A percentile compares a stretch with the other conserved stretches of the same genome.
Conservation (phyloP, 1,140 invertebrate species). For the Pseudomyrmex concolor region DNA sequence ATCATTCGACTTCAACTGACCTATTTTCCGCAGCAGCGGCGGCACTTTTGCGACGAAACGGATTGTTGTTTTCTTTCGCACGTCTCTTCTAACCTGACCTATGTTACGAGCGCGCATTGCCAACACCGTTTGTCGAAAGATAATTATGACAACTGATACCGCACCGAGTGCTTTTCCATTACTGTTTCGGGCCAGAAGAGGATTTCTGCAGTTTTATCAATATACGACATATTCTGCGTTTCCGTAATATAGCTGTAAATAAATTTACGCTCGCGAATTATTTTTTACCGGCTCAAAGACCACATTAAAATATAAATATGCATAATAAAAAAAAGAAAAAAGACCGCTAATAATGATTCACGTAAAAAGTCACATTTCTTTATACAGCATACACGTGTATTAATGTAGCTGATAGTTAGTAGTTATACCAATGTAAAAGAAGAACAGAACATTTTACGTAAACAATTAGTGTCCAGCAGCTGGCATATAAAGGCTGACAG, state of each 20-base stretch:
- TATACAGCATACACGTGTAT: not conserved
- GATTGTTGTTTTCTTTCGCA: constrained; percentile 56
- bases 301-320: constrained; percentile 28
- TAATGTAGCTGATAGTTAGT: not conserved
- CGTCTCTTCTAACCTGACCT: constrained; percentile 22
- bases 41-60: constrained; percentile 54
- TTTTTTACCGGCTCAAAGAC: not conserved
- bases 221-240: constrained; percentile 28
- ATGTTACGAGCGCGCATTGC: constrained; percentile 23
- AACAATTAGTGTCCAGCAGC: constrained; percentile 69
- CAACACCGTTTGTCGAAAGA: constrained; percentile 28
- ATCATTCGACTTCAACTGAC: constrained; percentile 70
- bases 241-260: constrained; percentile 48
- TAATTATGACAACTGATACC: constrained; percentile 49
- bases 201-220: constrained; percentile 32
- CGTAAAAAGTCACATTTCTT: not conserved
- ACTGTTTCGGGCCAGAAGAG: constrained; percentile 44
- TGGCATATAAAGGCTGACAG: constrained; percentile 40
- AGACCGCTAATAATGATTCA: not conserved
- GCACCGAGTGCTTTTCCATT: constrained; percentile 56
- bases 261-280: constrained; percentile 18
- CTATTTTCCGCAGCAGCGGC: constrained; percentile 61
- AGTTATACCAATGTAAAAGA: constrained; percentile 33
- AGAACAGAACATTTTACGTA: constrained; percentile 26
- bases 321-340: not conserved